These are phyloP conservation scores for Bombus turneri DNA, from an alignment of 1,140 invertebrate species.

Conservation along the genomic window DNA sequence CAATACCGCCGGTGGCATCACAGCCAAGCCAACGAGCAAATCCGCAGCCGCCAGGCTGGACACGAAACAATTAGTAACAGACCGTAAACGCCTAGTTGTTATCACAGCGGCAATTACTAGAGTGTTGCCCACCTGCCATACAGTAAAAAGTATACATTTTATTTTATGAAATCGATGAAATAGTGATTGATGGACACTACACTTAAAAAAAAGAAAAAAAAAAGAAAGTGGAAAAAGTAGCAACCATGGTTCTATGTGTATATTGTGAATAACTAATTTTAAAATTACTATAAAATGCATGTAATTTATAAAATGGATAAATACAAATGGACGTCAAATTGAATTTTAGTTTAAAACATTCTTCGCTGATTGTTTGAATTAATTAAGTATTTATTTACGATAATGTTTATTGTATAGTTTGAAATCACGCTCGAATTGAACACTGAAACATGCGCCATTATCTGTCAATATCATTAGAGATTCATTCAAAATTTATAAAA, in stretches of 20 bases:
- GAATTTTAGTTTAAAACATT: background rate
- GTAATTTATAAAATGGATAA: background rate
- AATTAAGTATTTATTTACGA: background rate
- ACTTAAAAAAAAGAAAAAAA: background rate
- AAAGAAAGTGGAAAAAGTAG: background rate
- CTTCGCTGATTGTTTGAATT: background rate
- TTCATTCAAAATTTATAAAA: too few relatives aligned
- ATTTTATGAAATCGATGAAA: background rate
- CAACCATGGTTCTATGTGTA: background rate
- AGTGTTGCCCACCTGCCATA: slow-evolving; percentile 89
- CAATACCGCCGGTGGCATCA: slow-evolving; percentile 96
- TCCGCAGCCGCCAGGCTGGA: slow-evolving; percentile 96
- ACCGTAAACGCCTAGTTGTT: slow-evolving; percentile 94
- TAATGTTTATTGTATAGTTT: background rate
- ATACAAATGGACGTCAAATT: background rate
- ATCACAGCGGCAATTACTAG: slow-evolving; percentile 95
- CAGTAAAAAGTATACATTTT: background rate
- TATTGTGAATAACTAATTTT: background rate
- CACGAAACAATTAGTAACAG: slow-evolving; percentile 97
- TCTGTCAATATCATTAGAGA: too few relatives aligned
- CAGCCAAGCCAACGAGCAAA: slow-evolving; percentile 94
- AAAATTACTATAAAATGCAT: background rate
- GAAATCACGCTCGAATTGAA: background rate
- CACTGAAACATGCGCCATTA: background rate
- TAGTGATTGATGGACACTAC: background rate